Conservation (phyloP, 2,888 invertebrate genomes). For the Allophyes oxyacanthae region DNA sequence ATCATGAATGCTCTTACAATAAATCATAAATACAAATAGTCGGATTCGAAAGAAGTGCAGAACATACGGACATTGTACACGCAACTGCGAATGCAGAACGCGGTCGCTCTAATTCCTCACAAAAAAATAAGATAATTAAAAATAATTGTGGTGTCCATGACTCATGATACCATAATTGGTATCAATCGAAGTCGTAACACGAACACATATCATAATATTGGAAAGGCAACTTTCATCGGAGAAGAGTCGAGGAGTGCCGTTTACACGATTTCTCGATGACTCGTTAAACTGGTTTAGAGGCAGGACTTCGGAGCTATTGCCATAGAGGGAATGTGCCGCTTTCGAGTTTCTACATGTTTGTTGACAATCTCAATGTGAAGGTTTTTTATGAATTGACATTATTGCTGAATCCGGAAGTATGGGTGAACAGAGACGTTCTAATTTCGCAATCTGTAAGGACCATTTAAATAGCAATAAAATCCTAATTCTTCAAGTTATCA, state of each 20-base stretch:
- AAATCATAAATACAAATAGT: too few relatives aligned
- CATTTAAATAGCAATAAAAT: not conserved
- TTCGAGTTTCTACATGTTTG: conserved; percentile 62
- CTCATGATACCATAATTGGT: conserved; percentile 36
- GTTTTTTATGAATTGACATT: conserved; percentile 35
- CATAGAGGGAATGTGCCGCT: conserved; percentile 77
- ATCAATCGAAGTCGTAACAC: conserved; percentile 47
- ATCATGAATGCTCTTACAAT: too few relatives aligned
- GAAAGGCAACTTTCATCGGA: conserved; percentile 79
- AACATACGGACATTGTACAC: not conserved
- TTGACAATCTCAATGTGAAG: conserved; percentile 50
- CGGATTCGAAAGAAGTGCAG: too few relatives aligned
- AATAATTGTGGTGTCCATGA: conserved; percentile 11
- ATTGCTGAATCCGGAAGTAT: conserved; percentile 24
- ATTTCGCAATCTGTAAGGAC: conserved; percentile 6
- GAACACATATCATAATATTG: conserved; percentile 66
- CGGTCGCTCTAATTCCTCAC: not conserved
- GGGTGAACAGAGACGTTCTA: conserved; percentile 1
- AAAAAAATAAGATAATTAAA: conserved; percentile 24
- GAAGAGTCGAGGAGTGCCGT: conserved; percentile 69
- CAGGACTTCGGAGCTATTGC: conserved; percentile 76
- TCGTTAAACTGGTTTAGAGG: conserved; percentile 63
- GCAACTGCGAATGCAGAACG: not conserved
- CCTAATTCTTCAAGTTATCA: too few relatives aligned
- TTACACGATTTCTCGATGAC: conserved; percentile 84